Evolutionary conservation across 2,113 vertebrate genomes (phyloP).

Genomic region (rat (Rattus norvegicus)): DNA sequence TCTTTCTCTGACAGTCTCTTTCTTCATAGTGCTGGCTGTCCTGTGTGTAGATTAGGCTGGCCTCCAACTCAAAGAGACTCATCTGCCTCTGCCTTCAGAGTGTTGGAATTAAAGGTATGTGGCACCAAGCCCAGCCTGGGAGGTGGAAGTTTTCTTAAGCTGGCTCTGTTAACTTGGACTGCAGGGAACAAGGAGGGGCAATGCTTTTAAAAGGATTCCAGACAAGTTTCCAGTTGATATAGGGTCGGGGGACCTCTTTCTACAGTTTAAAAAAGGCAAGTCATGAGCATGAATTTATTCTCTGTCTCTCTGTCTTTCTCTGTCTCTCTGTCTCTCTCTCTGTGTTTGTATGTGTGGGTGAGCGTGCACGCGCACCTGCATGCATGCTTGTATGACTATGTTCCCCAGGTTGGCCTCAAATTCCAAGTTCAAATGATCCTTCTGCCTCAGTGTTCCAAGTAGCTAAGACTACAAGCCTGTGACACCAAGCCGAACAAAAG

Average conservation of each 20-base stretch:
- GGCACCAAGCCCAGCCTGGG: neutral
- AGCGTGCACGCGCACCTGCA: neutral
- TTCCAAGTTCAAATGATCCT: neutral
- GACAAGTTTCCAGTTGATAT: neutral
- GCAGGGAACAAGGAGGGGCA: neutral
- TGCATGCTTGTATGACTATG: neutral
- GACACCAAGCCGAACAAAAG: too few species aligned
- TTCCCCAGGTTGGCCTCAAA: neutral
- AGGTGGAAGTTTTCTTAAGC: neutral
- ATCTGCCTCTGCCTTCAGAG: neutral
- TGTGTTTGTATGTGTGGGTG: too few species aligned
- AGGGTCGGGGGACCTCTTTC: neutral
- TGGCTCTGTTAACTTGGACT: neutral
- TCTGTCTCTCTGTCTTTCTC: neutral
- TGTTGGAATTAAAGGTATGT: neutral
- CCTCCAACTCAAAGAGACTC: neutral
- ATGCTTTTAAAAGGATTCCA: neutral
- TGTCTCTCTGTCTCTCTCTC: too few species aligned
- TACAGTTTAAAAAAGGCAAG: neutral
- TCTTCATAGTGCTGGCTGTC: neutral
- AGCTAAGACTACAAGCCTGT: neutral
- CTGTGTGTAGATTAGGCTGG: neutral
- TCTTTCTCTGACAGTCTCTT: neutral
- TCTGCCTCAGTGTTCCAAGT: neutral
- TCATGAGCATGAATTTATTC: neutral